Evolutionary conservation across 2,797 vertebrate genomes (phyloP), one percentile per base, ranked within the genome.

Genomic region (Channa striata): DNA sequence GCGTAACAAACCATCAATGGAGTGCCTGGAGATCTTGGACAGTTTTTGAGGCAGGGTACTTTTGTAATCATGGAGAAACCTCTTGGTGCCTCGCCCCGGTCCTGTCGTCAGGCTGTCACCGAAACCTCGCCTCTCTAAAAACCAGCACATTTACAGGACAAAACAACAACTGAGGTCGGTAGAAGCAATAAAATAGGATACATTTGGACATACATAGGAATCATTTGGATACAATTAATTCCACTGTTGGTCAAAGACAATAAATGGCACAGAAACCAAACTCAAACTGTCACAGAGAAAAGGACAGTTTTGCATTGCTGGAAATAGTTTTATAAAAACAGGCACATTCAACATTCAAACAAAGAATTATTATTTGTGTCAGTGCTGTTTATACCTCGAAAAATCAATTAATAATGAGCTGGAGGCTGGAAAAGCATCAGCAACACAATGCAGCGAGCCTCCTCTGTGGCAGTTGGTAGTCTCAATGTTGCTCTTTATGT

Each of bases 41-140:
- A 95, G 86, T 92, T 97, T 97, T 85, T 93, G 94, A 73, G 95
- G 93, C 20, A 94, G 84, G 69, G 94, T 90, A 80, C 91, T 92
- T 86, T 81, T 94, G 87, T 92, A 95, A 33, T 96, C 95, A 73
- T 94, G 94, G 59, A 92, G 92, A 84, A 93, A 96, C 34, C 95
- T 91, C 87, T 97, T 97, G 80, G 89, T 86, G 57, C 93, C 94
- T 89, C 93, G 93, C 64, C 92, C 94, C 16, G 94, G 91, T 59
- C 93, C 94, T 36, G 93, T 90, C n/a, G 91, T 89, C 74, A 93
- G 72, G 63, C 89, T 90, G 68, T 96, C 94, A 79, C 90, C 90
- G 36, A 94, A 96, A 48, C 90, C 78, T 87, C 94, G 95, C 82
- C 94, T 95, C 74, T 96, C 93, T 95, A 44, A 67, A n/a, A 80